Base-by-base conservation (phyloP, 2,888 invertebrate genomes). In the Agrochola macilenta region DNA sequence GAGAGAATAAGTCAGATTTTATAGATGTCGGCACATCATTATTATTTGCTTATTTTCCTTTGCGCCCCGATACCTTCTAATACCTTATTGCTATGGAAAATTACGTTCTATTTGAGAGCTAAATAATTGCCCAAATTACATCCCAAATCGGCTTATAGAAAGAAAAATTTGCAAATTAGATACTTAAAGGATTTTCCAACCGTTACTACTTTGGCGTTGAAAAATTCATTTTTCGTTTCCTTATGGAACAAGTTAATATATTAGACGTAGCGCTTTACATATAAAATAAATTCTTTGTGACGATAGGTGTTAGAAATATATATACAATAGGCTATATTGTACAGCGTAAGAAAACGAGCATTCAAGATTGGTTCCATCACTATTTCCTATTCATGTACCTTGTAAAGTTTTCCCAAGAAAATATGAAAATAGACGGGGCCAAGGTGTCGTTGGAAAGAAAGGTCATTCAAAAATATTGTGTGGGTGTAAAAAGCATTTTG, bases 51-150 rank as follows among this genome's bases (percentile, higher is more conserved):
- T 95, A 95, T 94, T 94, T 95, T 92, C 91, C 89, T 91, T 92
- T 90, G 89, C 89, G 88, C 90, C 86, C 86, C 89, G 88, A 93
- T 93, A 92, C 91, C 91, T 89, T 90, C 84, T 92, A 93, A 94
- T 93, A 89, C 91, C 91, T 90, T 90, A 87, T 90, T 91, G 90
- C 90, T 89, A 90, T 92, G 90, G 92, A 94, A 95, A 93, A 94
- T 95, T 94, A 93, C 92, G 89, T 90, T 89, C 92, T 89, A 93
- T 93, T 94, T 93, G 90, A 92, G 92, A 93, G 92, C 90, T 92
- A 92, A 93, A 95, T 96, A 95, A 96, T 95, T 95, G 93, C 92
- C 85, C 90, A 93, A 95, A 95, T 96, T 94, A 93, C 91, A 87
- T 89, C 85, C 87, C 84, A 94, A 95, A 95, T 94, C 95, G 93